Conservation (phyloP, 2,797 vertebrate genomes). For the Esox lucius region DNA sequence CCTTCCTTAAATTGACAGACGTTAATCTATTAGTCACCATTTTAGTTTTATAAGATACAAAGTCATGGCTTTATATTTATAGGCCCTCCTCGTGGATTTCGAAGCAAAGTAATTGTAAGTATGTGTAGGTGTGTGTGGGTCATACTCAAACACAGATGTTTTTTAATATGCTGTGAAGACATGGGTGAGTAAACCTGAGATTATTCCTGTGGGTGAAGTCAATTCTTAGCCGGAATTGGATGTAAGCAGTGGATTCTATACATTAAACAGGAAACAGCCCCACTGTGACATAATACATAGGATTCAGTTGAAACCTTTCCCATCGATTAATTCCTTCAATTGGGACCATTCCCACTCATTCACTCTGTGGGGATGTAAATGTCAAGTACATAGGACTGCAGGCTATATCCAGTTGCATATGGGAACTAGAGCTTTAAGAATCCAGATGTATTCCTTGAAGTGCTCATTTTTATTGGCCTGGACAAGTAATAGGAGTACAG, state of each 20-base stretch:
- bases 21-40: not conserved
- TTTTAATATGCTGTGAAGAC: not conserved
- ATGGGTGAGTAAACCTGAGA: not conserved
- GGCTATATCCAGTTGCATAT: slow-evolving; percentile 23
- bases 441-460: slow-evolving; percentile 45
- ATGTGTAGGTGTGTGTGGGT: not conserved
- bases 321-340: not conserved
- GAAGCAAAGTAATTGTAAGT: not conserved
- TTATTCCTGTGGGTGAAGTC: not conserved
- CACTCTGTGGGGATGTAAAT: not conserved
- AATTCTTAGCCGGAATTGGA: not conserved
- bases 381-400: not conserved
- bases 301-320: not conserved
- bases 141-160: slow-evolving; percentile 3
- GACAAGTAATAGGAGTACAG: slow-evolving; percentile 6
- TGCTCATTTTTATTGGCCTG: slow-evolving; percentile 21
- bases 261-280: not conserved
- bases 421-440: slow-evolving; percentile 32
- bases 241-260: not conserved
- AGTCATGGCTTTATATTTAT: not conserved
- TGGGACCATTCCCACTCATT: not conserved
- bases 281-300: not conserved
- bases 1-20: not conserved
- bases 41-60: not conserved
- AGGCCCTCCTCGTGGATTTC: not conserved